Conservation (phyloP, 2,797 vertebrate species). For the Enteromius mattozi region DNA sequence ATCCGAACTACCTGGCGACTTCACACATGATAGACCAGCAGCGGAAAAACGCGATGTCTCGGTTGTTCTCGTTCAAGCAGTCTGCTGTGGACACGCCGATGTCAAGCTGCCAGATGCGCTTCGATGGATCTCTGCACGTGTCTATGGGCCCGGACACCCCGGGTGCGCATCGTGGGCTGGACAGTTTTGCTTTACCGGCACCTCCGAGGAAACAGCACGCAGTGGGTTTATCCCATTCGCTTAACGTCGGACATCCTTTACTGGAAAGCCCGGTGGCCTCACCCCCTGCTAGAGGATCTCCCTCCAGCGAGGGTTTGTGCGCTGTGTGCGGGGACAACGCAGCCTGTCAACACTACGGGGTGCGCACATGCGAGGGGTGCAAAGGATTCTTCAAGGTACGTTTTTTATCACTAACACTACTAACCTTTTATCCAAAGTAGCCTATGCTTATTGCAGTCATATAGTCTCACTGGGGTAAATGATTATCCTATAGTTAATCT, state of each 20-base stretch:
- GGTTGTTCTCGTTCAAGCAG: slow-evolving; percentile 94
- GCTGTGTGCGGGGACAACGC: slow-evolving; percentile 97
- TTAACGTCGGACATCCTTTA: slow-evolving; percentile 88
- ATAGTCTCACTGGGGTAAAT: not conserved
- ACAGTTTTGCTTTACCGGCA: slow-evolving; percentile 81
- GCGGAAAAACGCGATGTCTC: slow-evolving; percentile 87
- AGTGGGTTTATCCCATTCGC: slow-evolving; percentile 85
- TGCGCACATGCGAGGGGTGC: slow-evolving; percentile 95
- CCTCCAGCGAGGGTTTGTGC: slow-evolving; percentile 90
- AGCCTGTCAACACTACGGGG: slow-evolving; percentile 95
- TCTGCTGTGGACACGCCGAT: slow-evolving; percentile 83
- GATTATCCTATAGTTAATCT: not conserved
- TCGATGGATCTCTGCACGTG: slow-evolving; percentile 87
- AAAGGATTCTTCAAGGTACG: slow-evolving; percentile 95
- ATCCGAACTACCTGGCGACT: slow-evolving; percentile 89
- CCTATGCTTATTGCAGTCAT: not conserved
- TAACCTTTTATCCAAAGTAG: not conserved
- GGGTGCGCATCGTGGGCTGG: slow-evolving; percentile 81
- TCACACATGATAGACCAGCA: slow-evolving; percentile 87
- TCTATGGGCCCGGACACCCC: slow-evolving; percentile 85
- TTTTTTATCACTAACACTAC: not conserved
- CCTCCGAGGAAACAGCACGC: slow-evolving; percentile 84
- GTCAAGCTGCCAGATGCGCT: slow-evolving; percentile 91
- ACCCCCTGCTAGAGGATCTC: slow-evolving; percentile 80
- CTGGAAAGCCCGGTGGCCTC: slow-evolving; percentile 86